phyloP scores from a whole-genome alignment of 2,888 invertebrate genomes.

The Eutolmus rufibarbis region DNA sequence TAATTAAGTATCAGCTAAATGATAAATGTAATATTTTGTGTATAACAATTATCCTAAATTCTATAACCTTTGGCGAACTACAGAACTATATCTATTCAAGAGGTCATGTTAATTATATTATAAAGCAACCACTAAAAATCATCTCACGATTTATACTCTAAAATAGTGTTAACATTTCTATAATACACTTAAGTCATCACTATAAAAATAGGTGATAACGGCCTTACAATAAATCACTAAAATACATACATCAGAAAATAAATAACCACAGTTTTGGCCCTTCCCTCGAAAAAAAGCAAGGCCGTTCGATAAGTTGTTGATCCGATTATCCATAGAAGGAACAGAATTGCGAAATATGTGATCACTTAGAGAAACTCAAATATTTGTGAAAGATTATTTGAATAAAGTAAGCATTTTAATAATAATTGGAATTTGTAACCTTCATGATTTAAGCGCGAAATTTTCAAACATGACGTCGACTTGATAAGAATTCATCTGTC shows the following conservation, averaged over 20 bases:
- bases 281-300: neutral
- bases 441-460: neutral
- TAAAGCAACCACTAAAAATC: neutral
- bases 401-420: neutral
- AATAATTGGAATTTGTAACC: neutral
- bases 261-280: neutral
- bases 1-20: too few species aligned
- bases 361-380: neutral
- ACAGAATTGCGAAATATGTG: neutral
- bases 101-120: neutral
- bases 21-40: too few species aligned
- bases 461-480: neutral
- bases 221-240: neutral
- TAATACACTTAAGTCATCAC: neutral
- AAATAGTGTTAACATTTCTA: neutral
- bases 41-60: too few species aligned
- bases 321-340: neutral
- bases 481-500: neutral
- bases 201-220: neutral
- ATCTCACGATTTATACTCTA: neutral
- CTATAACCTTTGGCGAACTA: too few species aligned
- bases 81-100: neutral
- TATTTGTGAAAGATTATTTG: neutral
- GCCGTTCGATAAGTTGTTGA: neutral
- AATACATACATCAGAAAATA: neutral